A percentile compares a stretch with the other conserved stretches of the same genome.
These are phyloP conservation scores for Hemiprocne comata DNA, from an alignment of 2,113 vertebrate genomes.

Conservation along the genomic window DNA sequence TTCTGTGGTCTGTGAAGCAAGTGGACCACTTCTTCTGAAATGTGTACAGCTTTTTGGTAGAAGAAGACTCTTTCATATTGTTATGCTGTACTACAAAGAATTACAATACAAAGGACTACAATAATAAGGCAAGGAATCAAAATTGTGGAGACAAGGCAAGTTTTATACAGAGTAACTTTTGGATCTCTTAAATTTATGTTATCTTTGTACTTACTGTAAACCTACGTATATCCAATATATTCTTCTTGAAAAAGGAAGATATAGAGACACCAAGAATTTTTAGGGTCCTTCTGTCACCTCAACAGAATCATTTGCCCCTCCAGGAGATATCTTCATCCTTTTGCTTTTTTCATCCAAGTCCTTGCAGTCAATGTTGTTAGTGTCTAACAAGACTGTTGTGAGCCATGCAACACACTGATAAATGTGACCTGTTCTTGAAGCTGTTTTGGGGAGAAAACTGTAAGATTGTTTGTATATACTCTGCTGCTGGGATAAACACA, in stretches of 20 bases:
- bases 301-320: not conserved
- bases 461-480: not conserved
- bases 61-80: not conserved
- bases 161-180: not conserved
- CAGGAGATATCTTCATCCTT: not conserved
- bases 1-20: not conserved
- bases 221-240: not conserved
- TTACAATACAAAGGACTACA: not conserved
- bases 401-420: not conserved
- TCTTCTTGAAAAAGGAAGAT: not conserved
- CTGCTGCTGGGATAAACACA: constrained; percentile 18
- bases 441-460: not conserved
- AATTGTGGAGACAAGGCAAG: not conserved
- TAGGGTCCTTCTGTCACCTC: not conserved
- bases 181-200: not conserved
- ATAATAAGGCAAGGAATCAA: not conserved
- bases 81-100: not conserved
- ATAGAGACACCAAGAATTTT: not conserved
- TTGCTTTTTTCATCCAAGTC: not conserved
- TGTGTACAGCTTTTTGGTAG: not conserved
- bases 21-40: not conserved
- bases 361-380: not conserved
- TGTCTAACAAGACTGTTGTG: not conserved
- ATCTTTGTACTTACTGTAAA: too few relatives aligned
- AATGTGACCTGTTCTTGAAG: not conserved